These are phyloP conservation scores for Temnopleurus reevesii DNA, from an alignment of 53 echinoderm and acorn worm genomes.

Conservation along the genomic window DNA sequence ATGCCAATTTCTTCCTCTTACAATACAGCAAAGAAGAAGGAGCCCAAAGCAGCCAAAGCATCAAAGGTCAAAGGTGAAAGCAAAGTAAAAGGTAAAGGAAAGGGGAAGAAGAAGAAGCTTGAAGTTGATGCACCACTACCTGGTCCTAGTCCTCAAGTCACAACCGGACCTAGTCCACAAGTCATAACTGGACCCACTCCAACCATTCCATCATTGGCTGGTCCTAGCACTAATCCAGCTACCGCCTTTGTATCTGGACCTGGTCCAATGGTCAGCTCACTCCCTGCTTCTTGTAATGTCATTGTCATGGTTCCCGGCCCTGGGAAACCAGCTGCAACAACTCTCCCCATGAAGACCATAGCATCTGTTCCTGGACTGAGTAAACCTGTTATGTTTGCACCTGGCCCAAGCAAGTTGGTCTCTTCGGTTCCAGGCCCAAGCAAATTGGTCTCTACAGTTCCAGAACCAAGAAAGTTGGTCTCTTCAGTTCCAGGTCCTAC, in stretches of 20 bases:
- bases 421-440: constrained; percentile 25
- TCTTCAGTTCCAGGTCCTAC: not conserved
- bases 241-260: not conserved
- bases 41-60: not conserved
- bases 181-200: not conserved
- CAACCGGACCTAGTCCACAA: no score
- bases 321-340: not conserved
- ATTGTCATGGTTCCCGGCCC: not conserved
- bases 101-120: not conserved
- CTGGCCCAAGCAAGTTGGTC: not conserved
- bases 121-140: not conserved
- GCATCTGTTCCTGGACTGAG: not conserved
- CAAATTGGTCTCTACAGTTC: not conserved
- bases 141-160: no score
- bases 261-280: not conserved
- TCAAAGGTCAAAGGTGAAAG: constrained; percentile 53
- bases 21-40: constrained; percentile 41
- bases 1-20: not conserved
- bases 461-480: not conserved
- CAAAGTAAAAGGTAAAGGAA: constrained; percentile 17
- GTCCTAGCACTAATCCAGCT: not conserved
- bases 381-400: not conserved
- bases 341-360: not conserved
- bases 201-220: no score
- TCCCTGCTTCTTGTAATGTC: not conserved